These are phyloP conservation scores for Scaptomyza parva DNA, from an alignment of 2,888 invertebrate genomes.

Conservation along the genomic window DNA sequence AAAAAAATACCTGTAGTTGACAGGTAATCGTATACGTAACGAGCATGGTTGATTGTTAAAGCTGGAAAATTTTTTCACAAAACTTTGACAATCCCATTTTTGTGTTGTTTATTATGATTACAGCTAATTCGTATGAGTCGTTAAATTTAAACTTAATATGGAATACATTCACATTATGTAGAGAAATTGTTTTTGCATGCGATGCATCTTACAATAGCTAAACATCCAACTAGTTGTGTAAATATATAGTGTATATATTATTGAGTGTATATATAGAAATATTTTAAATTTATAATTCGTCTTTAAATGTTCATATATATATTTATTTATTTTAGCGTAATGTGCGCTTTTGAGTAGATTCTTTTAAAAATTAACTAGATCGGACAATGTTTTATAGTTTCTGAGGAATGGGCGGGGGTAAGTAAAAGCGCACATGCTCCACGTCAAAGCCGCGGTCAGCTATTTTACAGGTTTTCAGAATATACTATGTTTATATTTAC, in stretches of 20 bases:
- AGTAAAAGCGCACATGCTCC: conserved; percentile 50
- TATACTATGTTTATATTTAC: conserved; percentile 24
- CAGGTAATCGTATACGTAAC: too few species aligned
- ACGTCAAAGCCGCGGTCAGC: conserved; percentile 43
- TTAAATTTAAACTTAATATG: conserved; percentile 76
- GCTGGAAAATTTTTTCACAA: too few species aligned
- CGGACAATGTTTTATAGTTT: conserved; percentile 23
- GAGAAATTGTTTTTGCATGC: conserved; percentile 49
- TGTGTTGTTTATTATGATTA: conserved; percentile 61
- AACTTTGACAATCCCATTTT: too few species aligned
- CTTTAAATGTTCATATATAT: conserved; percentile 19
- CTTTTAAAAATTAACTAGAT: conserved; percentile 13
- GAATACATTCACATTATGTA: conserved; percentile 68
- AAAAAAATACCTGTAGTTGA: too few species aligned
- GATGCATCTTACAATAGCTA: conserved; percentile 63
- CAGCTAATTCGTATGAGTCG: conserved; percentile 76
- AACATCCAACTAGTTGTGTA: conserved; percentile 75
- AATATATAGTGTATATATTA: conserved; percentile 68
- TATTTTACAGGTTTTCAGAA: conserved; percentile 26
- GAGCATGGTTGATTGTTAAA: too few species aligned
- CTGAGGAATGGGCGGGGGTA: background rate
- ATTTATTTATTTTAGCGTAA: conserved; percentile 32
- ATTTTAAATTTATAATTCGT: conserved; percentile 62
- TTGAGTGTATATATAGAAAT: conserved; percentile 69
- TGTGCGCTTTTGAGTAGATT: conserved; percentile 53